These are phyloP conservation scores for Peromyscus californicus DNA, from an alignment of 2,113 vertebrate genomes.

Conservation along the genomic window DNA sequence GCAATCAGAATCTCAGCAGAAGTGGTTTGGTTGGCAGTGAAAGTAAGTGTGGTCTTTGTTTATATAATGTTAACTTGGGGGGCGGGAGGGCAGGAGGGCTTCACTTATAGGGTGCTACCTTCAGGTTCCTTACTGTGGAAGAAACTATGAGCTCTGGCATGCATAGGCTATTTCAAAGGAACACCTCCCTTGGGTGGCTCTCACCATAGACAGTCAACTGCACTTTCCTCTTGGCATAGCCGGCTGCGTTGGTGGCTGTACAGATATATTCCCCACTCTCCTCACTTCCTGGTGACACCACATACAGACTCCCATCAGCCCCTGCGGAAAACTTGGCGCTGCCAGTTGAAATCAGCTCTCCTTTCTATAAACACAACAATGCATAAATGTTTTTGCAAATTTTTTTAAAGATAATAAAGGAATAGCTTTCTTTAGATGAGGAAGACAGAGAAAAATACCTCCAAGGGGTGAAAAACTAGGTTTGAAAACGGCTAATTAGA, in stretches of 20 bases:
- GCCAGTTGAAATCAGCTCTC: slow-evolving; percentile 89
- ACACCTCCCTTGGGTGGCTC: background rate
- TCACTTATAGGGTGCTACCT: background rate
- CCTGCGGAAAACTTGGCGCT: slow-evolving; percentile 89
- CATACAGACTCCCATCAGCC: slow-evolving; percentile 92
- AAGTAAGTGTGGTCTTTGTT: background rate
- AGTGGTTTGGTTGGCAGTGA: slow-evolving; percentile 37
- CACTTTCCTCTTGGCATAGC: slow-evolving; percentile 93
- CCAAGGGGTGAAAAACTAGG: background rate
- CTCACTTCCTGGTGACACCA: slow-evolving; percentile 91
- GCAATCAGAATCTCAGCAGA: slow-evolving; percentile 45
- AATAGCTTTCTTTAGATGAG: slow-evolving; percentile 29
- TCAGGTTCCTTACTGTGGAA: background rate
- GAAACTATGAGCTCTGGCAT: slow-evolving; percentile 8
- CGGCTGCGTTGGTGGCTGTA: slow-evolving; percentile 95
- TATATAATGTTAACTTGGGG: background rate
- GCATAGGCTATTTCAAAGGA: background rate
- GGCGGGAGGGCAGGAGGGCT: background rate
- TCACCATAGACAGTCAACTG: slow-evolving; percentile 98
- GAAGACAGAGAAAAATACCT: background rate
- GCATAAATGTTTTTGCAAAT: background rate
- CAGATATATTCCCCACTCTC: slow-evolving; percentile 96
- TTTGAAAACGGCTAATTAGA: background rate
- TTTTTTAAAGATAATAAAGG: slow-evolving; percentile 15
- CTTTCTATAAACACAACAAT: slow-evolving; percentile 88